These are phyloP conservation scores for Leptodactylus fallax DNA, from an alignment of 2,797 vertebrate species.

Conservation along the genomic window DNA sequence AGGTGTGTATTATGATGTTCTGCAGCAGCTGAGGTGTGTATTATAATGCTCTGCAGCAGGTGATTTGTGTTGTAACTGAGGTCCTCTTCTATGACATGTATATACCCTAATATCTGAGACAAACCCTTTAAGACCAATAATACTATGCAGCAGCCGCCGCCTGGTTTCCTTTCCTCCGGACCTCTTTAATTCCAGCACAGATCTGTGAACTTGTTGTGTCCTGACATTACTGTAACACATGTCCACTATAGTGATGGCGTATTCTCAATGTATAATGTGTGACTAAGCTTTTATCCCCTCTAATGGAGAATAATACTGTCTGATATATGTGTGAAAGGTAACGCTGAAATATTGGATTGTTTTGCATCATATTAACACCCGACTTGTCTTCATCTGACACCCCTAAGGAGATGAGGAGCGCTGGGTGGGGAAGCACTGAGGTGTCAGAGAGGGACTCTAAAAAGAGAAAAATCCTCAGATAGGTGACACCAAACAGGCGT, in stretches of 20 bases:
- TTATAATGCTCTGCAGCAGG: too few relatives aligned
- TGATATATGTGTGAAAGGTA: background rate
- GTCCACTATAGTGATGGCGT: background rate
- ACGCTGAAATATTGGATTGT: background rate
- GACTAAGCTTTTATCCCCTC: background rate
- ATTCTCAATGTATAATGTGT: background rate
- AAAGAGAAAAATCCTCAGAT: too few relatives aligned
- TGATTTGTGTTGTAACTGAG: too few relatives aligned
- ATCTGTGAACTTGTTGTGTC: background rate
- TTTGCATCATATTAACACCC: slow-evolving; percentile 11
- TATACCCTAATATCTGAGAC: background rate
- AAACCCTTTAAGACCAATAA: too few relatives aligned
- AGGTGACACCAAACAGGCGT: too few relatives aligned
- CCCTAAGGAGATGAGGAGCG: background rate
- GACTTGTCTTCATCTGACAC: background rate
- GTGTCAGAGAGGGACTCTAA: background rate
- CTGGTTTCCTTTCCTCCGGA: background rate
- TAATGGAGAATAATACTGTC: background rate
- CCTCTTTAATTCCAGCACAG: background rate
- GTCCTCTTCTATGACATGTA: background rate
- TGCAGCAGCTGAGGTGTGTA: too few relatives aligned
- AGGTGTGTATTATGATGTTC: too few relatives aligned
- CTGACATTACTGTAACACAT: background rate
- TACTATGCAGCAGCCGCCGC: too few relatives aligned
- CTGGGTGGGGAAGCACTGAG: background rate